Evolutionary conservation across 2,888 invertebrate genomes (phyloP).

Genomic region (Alsophila aescularia): DNA sequence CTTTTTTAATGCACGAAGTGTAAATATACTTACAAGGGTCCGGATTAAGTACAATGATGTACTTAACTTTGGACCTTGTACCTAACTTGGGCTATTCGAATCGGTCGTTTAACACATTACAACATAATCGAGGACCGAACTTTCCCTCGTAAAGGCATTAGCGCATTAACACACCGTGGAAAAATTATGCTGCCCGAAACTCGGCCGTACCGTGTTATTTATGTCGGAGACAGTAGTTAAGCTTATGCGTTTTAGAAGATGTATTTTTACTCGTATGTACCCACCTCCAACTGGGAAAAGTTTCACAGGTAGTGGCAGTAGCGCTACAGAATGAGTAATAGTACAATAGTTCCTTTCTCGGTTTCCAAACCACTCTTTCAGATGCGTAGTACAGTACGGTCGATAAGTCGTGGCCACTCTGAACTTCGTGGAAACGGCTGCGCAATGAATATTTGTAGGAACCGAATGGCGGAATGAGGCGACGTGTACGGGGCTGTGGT

Average conservation of each 20-base stretch:
- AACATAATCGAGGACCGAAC: constrained; percentile 31
- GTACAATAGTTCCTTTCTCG: too few relatives aligned
- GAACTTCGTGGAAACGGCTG: too few relatives aligned
- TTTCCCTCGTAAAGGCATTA: constrained; percentile 38
- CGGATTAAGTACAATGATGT: constrained; percentile 15
- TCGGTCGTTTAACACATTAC: constrained; percentile 32
- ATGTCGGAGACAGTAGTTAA: constrained; percentile 6
- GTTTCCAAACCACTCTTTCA: too few relatives aligned
- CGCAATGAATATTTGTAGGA: too few relatives aligned
- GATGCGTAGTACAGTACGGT: too few relatives aligned
- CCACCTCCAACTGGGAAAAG: too few relatives aligned
- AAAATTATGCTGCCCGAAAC: constrained; percentile 36
- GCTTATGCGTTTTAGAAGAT: background rate
- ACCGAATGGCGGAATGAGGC: too few relatives aligned
- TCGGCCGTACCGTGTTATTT: constrained; percentile 11
- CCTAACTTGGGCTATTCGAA: constrained; percentile 31
- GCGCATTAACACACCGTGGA: constrained; percentile 42
- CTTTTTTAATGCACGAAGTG: constrained; percentile 7
- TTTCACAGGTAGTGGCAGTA: too few relatives aligned
- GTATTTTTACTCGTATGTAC: too few relatives aligned
- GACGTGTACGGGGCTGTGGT: too few relatives aligned
- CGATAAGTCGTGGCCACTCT: too few relatives aligned
- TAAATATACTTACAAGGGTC: constrained; percentile 12
- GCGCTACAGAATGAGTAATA: too few relatives aligned
- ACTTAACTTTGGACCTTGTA: constrained; percentile 24